Base-by-base conservation (phyloP, 2,888 invertebrate genomes). In the Melanostoma scalare region DNA sequence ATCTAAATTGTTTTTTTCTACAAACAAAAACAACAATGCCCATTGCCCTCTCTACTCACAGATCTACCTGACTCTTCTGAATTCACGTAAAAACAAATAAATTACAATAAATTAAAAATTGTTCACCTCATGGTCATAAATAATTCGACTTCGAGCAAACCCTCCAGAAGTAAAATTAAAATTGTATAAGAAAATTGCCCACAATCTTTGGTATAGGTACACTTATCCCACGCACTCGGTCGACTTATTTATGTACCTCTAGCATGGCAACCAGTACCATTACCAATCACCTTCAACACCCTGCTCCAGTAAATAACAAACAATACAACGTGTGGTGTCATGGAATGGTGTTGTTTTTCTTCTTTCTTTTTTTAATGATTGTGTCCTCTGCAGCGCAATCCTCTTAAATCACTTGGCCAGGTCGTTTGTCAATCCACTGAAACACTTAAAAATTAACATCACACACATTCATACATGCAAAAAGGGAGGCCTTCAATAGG, bases 401-500 rank as follows among this genome's bases (percentile, higher is more conserved):
- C 84, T 63, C 79, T 72, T 85, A 80, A 85, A 85, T 85, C 79
- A 80, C 75, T 85, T 68, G 85, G 20, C 63, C 68, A 76, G 76
- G 76, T 80, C 85, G 72, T 85, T 80, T 80, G 85, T 85, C 85
- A 85, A 75, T 85, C 85, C 55, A 63, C 63, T 72, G 50, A 50
- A 85, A 85, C 80, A 85, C 85, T 85, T 85, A 85, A 75, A 75
- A 85, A 79, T 85, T 85, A 84, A 78, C 81, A 72, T 72, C 82
- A 69, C 72, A 81, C 71, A 35, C 36, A 46, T 48, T 36, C 46
- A 30, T n/a, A 4, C 9, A 53, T n/a, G 6, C 1, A 20, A 48
- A 42, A 38, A 36, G 44, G 31, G 36, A 52, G 42, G 33, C 6
- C 60, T 46, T 52, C 9, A 20, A 20, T 61, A 4, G 5, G 35